These are phyloP conservation scores for Myotis pilosus DNA, from an alignment of 2,797 vertebrate species.

Conservation along the genomic window DNA sequence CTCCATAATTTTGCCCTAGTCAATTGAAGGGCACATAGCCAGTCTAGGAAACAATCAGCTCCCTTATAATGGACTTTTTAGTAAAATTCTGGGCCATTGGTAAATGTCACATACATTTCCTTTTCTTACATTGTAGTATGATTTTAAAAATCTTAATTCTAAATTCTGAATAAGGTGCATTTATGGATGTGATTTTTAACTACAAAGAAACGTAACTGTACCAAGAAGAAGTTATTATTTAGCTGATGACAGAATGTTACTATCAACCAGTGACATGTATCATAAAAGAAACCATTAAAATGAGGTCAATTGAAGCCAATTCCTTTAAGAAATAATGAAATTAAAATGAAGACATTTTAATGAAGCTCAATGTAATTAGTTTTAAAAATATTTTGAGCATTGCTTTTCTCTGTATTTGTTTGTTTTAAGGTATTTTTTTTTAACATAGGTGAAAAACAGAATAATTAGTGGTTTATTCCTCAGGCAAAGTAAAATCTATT, in stretches of 20 bases:
- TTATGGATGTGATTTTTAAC: conserved; percentile 52
- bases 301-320: conserved; percentile 79
- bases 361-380: conserved; percentile 56
- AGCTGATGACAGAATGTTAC: conserved; percentile 78
- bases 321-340: conserved; percentile 80
- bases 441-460: conserved; percentile 20
- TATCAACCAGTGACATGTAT: conserved; percentile 80
- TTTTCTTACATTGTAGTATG: background rate
- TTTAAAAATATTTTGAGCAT: conserved; percentile 65
- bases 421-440: conserved; percentile 20
- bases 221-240: conserved; percentile 72
- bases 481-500: conserved; percentile 64
- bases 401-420: background rate
- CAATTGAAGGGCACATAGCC: background rate
- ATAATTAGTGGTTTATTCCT: conserved; percentile 65
- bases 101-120: background rate
- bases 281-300: conserved; percentile 79
- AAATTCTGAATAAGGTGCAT: background rate
- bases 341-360: conserved; percentile 80
- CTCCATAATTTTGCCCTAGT: background rate
- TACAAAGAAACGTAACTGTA: conserved; percentile 60
- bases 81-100: conserved; percentile 10
- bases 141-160: background rate
- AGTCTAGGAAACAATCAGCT: background rate
- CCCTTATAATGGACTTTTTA: background rate